These are phyloP conservation scores for Neogobius melanostomus DNA, from an alignment of 2,113 vertebrate genomes.

Conservation along the genomic window DNA sequence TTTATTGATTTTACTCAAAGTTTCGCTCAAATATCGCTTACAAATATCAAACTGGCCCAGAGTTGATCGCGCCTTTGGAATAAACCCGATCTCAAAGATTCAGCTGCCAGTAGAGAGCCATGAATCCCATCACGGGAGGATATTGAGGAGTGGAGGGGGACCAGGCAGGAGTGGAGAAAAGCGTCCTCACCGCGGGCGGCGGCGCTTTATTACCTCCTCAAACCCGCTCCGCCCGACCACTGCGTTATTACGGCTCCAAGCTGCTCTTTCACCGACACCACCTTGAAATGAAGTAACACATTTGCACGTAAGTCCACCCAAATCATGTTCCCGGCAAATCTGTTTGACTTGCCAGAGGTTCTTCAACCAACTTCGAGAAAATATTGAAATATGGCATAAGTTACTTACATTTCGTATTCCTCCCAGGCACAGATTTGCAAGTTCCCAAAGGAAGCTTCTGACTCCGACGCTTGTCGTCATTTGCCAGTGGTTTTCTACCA, in stretches of 20 bases:
- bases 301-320: neutral
- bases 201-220: conserved; percentile 58
- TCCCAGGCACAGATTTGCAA: too few relatives aligned
- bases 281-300: neutral
- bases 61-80: too few relatives aligned
- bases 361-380: neutral
- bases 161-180: conserved; percentile 33
- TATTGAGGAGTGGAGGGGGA: conserved; percentile 35
- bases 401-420: too few relatives aligned
- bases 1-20: too few relatives aligned
- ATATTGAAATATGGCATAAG: neutral
- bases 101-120: too few relatives aligned
- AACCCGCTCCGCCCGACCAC: conserved; percentile 25
- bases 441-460: too few relatives aligned
- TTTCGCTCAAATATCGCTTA: too few relatives aligned
- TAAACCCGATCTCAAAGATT: too few relatives aligned
- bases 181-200: conserved; percentile 43
- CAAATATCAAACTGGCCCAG: too few relatives aligned
- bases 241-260: conserved; percentile 14
- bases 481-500: too few relatives aligned
- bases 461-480: too few relatives aligned
- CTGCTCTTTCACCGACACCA: neutral
- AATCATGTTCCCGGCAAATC: neutral
- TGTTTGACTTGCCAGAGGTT: neutral
- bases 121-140: too few relatives aligned